Evolutionary conservation across 2,113 vertebrate genomes (phyloP).

Genomic region (Irena cyanogastra): DNA sequence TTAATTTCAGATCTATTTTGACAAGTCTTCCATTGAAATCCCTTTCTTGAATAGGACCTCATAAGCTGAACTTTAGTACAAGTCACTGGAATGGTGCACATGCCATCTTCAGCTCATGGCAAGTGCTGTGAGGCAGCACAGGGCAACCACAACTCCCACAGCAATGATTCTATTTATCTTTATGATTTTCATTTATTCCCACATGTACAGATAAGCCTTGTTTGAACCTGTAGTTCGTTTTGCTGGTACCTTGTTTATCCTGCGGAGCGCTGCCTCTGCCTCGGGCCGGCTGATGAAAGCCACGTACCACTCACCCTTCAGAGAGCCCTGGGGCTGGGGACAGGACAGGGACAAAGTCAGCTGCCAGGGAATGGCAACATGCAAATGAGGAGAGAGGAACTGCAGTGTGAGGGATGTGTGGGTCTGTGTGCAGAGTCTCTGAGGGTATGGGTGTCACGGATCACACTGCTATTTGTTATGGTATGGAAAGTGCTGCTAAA

Average conservation of each 20-base stretch:
- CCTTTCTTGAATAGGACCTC: background rate
- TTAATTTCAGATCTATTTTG: background rate
- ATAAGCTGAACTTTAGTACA: background rate
- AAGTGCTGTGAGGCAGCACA: background rate
- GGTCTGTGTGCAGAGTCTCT: background rate
- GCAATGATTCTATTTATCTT: background rate
- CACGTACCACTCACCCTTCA: conserved; percentile 83
- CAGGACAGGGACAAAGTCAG: background rate
- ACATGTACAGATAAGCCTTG: background rate
- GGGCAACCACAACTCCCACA: background rate
- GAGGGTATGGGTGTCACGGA: background rate
- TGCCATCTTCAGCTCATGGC: background rate
- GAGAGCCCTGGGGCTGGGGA: conserved; percentile 32
- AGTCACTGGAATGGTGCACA: background rate
- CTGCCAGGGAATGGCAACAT: background rate
- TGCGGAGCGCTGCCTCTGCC: conserved; percentile 83
- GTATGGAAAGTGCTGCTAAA: background rate
- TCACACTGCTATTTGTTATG: background rate
- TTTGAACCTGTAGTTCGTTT: background rate
- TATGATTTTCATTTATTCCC: background rate
- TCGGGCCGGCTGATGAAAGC: conserved; percentile 80
- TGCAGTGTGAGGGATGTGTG: background rate
- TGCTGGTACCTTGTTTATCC: conserved; percentile 80
- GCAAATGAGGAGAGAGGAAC: background rate
- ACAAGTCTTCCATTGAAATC: background rate